Conservation (phyloP, 2,113 vertebrate species). For the Fregetta grallaria region DNA sequence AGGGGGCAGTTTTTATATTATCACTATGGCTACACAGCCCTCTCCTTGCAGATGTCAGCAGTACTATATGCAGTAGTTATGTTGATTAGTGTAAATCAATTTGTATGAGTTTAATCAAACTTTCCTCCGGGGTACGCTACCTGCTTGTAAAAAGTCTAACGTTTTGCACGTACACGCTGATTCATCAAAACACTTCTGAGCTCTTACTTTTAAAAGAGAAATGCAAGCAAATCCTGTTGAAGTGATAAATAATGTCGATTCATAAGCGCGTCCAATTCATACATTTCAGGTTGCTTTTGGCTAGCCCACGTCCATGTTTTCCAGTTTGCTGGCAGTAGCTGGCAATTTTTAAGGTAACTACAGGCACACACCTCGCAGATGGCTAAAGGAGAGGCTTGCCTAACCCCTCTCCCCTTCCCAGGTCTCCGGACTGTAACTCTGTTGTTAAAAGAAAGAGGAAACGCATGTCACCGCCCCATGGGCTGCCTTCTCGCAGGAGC, state of each 20-base stretch:
- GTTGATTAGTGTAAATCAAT: neutral
- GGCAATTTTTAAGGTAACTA: neutral
- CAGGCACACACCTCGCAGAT: neutral
- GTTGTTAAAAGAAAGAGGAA: neutral
- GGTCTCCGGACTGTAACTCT: neutral
- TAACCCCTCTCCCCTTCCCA: accelerated
- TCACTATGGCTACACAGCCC: neutral
- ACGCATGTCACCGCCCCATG: neutral
- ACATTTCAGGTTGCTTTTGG: neutral
- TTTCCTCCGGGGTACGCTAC: neutral
- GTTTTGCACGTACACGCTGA: accelerated
- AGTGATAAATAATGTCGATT: neutral
- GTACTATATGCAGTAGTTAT: neutral
- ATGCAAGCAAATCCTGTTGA: neutral
- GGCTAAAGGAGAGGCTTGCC: neutral
- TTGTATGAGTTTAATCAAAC: neutral
- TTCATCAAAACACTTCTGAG: neutral
- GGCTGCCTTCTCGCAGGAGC: neutral
- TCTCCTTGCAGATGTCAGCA: neutral
- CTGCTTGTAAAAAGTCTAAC: neutral
- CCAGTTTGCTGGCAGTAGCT: too few species aligned
- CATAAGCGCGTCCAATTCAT: neutral
- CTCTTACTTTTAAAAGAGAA: neutral
- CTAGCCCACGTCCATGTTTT: neutral
- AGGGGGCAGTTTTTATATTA: neutral